These are phyloP conservation scores for Pseudomyrmex concolor DNA, from an alignment of 1,140 invertebrate species.

Conservation along the genomic window DNA sequence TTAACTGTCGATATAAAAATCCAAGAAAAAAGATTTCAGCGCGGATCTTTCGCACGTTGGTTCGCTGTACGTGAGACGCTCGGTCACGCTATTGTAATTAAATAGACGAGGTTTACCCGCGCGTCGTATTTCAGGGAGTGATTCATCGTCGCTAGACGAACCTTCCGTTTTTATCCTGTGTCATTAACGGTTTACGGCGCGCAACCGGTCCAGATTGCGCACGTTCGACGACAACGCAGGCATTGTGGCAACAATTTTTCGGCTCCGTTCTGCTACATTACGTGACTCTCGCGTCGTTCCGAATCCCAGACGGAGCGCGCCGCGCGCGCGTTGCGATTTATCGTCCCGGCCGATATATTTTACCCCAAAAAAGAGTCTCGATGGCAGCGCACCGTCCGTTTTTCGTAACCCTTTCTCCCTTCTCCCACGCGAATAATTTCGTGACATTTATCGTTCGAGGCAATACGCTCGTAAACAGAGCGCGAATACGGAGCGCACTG, in stretches of 20 bases:
- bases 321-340: constrained; percentile 32
- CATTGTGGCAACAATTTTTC: constrained; percentile 64
- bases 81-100: constrained; percentile 59
- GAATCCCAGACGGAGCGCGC: neutral
- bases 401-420: neutral
- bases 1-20: constrained; percentile 75
- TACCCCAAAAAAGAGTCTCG: constrained; percentile 11
- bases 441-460: constrained; percentile 28
- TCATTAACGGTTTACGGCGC: constrained; percentile 65
- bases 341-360: constrained; percentile 50
- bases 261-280: constrained; percentile 67
- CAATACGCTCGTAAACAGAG: constrained; percentile 29
- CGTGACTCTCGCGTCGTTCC: neutral
- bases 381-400: neutral
- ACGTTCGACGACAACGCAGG: neutral
- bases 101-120: constrained; percentile 21
- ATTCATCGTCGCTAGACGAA: constrained; percentile 56
- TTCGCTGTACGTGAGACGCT: neutral
- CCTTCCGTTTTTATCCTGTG: constrained; percentile 56
- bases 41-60: constrained; percentile 5
- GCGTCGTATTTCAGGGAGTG: constrained; percentile 33
- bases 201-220: constrained; percentile 25
- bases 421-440: constrained; percentile 39
- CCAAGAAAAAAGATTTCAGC: constrained; percentile 46
- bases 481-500: neutral